phyloP scores from a whole-genome alignment of 2,113 vertebrate species.

The Osmerus mordax region DNA sequence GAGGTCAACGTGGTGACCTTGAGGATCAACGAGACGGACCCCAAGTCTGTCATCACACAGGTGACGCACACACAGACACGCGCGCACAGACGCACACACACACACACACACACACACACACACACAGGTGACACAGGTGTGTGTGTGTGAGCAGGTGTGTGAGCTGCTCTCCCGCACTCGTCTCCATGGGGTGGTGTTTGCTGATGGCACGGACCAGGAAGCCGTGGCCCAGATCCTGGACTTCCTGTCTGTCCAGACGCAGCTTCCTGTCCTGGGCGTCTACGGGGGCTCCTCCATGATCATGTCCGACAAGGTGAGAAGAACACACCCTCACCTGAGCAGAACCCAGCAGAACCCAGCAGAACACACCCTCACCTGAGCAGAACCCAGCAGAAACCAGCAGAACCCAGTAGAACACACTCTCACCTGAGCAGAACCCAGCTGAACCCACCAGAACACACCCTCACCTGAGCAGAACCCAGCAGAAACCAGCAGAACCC shows the following conservation, averaged over 20 bases:
- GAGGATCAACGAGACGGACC: conserved; percentile 91
- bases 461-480: not conserved
- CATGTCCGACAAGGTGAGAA: conserved; percentile 97
- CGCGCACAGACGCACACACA: not conserved
- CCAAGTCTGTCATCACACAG: conserved; percentile 77
- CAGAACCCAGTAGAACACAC: too few species aligned
- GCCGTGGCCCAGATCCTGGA: conserved; percentile 98
- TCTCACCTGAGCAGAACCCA: too few species aligned
- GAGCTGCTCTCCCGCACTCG: conserved; percentile 92
- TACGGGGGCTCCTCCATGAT: conserved; percentile 97
- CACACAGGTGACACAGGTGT: conserved; percentile 33
- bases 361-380: too few species aligned
- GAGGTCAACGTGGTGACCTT: conserved; percentile 86
- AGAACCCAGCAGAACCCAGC: not conserved
- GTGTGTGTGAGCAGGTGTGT: conserved; percentile 75
- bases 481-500: not conserved
- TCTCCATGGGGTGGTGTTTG: conserved; percentile 95
- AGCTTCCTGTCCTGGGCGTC: conserved; percentile 92
- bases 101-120: conserved; percentile 9
- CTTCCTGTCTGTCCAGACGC: conserved; percentile 98
- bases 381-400: not conserved
- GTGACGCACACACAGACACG: conserved; percentile 27
- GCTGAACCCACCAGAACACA: too few species aligned
- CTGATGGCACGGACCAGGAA: conserved; percentile 95
- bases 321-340: not conserved